These are phyloP conservation scores for Huso huso DNA, from an alignment of 2,797 vertebrate genomes.

Conservation along the genomic window DNA sequence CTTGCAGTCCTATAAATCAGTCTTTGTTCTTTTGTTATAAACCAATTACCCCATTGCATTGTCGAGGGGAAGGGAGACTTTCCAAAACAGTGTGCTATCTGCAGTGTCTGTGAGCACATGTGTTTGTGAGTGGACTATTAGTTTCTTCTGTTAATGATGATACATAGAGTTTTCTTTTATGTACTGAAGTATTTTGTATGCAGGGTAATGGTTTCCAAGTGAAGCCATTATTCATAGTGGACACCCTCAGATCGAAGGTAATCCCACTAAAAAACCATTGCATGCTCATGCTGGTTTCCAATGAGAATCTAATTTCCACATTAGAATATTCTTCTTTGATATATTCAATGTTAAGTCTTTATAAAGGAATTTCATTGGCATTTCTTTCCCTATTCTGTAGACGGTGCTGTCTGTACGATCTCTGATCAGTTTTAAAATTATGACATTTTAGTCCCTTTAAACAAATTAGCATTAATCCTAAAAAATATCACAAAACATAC, in stretches of 20 bases:
- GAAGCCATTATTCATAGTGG: slow-evolving; percentile 63
- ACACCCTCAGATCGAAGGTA: slow-evolving; percentile 63
- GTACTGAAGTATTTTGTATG: slow-evolving; percentile 65
- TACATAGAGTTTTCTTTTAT: slow-evolving; percentile 69
- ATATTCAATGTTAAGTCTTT: no score
- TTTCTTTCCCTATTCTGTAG: no score
- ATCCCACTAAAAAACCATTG: slow-evolving; percentile 44
- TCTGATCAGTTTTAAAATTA: no score
- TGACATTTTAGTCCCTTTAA: no score
- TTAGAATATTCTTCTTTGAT: no score
- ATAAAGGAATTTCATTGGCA: no score
- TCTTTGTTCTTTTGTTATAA: slow-evolving; percentile 11
- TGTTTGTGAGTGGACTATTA: slow-evolving; percentile 30
- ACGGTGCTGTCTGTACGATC: no score
- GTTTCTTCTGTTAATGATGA: slow-evolving; percentile 65
- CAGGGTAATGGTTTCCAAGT: slow-evolving; percentile 67
- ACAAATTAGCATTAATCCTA: no score
- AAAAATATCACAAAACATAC: no score
- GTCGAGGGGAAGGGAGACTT: slow-evolving; percentile 16
- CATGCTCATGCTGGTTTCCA: no score
- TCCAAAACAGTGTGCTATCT: slow-evolving; percentile 28
- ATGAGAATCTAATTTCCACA: no score
- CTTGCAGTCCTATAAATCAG: slow-evolving; percentile 15
- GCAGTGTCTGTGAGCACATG: slow-evolving; percentile 30
- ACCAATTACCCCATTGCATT: slow-evolving; percentile 4